Evolutionary conservation across 1,140 invertebrate genomes (phyloP).

Genomic region (Nylanderia fulva): DNA sequence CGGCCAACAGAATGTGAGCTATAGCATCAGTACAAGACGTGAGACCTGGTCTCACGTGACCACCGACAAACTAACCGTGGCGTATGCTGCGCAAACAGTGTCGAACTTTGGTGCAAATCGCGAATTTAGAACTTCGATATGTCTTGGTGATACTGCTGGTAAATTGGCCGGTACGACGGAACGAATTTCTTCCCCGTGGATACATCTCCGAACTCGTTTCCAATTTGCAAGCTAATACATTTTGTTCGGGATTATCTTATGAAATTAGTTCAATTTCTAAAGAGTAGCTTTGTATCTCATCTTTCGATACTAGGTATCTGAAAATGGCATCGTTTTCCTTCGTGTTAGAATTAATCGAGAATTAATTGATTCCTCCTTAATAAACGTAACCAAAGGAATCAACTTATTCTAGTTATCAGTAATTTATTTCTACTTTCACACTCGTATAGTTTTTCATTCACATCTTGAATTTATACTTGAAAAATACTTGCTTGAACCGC

Average conservation of each 20-base stretch:
- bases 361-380: conserved; percentile 35
- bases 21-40: conserved; percentile 78
- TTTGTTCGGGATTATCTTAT: neutral
- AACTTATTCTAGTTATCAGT: neutral
- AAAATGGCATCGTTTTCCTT: neutral
- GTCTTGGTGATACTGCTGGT: conserved; percentile 74
- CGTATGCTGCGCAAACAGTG: conserved; percentile 76
- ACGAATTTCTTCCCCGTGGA: conserved; percentile 68
- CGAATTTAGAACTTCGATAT: conserved; percentile 81
- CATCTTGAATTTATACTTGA: neutral
- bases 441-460: conserved; percentile 10
- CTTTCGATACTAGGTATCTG: neutral
- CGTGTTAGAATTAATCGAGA: conserved; percentile 10
- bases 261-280: conserved; percentile 5
- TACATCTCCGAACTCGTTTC: conserved; percentile 4
- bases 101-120: conserved; percentile 79
- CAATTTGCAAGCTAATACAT: conserved; percentile 13
- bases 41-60: conserved; percentile 76
- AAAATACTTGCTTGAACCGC: neutral
- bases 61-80: conserved; percentile 80
- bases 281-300: neutral
- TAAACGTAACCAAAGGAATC: conserved; percentile 30
- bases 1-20: conserved; percentile 79
- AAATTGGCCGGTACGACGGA: conserved; percentile 69
- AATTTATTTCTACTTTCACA: neutral